phyloP scores from a whole-genome alignment of 1,140 invertebrate genomes.

The Cydia strobilella region DNA sequence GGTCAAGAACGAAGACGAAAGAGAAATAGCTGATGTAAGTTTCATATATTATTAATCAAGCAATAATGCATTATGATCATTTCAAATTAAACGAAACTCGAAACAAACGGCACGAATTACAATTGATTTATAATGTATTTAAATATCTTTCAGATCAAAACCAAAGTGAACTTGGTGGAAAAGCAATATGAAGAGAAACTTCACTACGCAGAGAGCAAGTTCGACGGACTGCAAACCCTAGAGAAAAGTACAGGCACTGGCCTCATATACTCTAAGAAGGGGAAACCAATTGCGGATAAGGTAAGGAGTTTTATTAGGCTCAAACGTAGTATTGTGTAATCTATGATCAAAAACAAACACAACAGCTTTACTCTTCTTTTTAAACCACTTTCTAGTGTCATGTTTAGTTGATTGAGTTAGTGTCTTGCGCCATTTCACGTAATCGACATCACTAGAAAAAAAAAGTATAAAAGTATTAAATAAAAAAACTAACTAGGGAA shows the following conservation, averaged over 20 bases:
- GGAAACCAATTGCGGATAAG: slow-evolving; percentile 72
- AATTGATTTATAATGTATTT: not conserved
- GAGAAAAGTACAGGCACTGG: slow-evolving; percentile 65
- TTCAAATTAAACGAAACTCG: too few species aligned
- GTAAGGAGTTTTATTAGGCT: slow-evolving; percentile 39
- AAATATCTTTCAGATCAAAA: slow-evolving; percentile 52
- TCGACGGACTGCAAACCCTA: slow-evolving; percentile 58
- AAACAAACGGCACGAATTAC: too few species aligned
- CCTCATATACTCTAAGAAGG: slow-evolving; percentile 72
- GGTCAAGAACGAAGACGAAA: slow-evolving; percentile 63
- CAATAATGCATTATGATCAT: too few species aligned
- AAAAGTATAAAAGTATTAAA: too few species aligned
- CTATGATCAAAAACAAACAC: too few species aligned
- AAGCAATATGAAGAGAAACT: slow-evolving; percentile 48
- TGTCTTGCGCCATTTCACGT: too few species aligned
- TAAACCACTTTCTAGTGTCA: too few species aligned
- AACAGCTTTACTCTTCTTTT: too few species aligned
- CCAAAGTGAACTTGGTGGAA: slow-evolving; percentile 58
- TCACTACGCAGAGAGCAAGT: slow-evolving; percentile 57
- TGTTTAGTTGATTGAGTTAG: too few species aligned
- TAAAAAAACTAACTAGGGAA: too few species aligned
- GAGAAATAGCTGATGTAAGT: slow-evolving; percentile 60
- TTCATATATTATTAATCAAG: not conserved
- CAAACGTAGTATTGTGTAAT: not conserved
- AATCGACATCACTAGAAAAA: too few species aligned